Conservation (phyloP, 2,797 vertebrate species). For the Coregonus suidteri region DNA sequence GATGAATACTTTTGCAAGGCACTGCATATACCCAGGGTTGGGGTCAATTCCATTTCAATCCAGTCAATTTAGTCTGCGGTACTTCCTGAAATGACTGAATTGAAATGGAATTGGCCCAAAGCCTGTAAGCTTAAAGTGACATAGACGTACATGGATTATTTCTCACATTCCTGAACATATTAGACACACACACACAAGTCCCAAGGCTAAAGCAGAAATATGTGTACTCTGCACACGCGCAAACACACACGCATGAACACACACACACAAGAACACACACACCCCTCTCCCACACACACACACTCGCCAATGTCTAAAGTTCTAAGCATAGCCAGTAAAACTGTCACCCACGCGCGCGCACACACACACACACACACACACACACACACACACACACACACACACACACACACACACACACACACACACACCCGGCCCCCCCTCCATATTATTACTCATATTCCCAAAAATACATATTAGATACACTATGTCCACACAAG, state of each 20-base stretch:
- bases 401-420: constrained; percentile 15
- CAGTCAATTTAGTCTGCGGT: too few species aligned
- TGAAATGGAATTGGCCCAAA: too few species aligned
- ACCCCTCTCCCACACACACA: constrained; percentile 1
- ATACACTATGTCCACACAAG: too few species aligned
- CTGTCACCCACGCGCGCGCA: constrained; percentile 30
- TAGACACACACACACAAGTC: too few species aligned
- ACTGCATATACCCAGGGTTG: too few species aligned
- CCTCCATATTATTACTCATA: background rate
- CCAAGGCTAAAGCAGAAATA: too few species aligned
- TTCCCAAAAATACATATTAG: constrained; percentile 3
- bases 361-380: constrained; percentile 16
- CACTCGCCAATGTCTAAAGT: constrained; percentile 9
- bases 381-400: constrained; percentile 9
- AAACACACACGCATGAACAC: background rate
- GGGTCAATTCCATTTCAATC: too few species aligned
- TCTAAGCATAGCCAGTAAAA: constrained; percentile 35
- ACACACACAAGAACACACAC: background rate
- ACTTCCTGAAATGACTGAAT: too few species aligned
- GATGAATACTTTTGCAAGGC: too few species aligned
- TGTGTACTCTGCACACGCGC: constrained; percentile 11
- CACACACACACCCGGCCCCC: background rate
- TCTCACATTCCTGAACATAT: background rate
- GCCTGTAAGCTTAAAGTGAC: too few species aligned
- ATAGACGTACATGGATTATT: too few species aligned